Evolutionary conservation across 2,888 invertebrate species (phyloP).

Genomic region (Acutogordius australiensis): DNA sequence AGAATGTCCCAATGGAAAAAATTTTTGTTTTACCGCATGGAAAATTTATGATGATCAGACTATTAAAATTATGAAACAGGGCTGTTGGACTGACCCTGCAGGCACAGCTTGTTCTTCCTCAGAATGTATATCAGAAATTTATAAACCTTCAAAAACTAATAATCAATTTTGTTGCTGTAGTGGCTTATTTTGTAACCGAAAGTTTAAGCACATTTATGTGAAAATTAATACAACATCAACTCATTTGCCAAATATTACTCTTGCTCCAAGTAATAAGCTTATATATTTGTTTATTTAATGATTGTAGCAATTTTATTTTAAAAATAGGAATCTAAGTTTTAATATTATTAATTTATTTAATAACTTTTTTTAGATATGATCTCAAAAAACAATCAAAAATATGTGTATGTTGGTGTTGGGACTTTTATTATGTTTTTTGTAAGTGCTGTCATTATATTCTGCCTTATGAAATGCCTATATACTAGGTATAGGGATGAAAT

Average conservation of each 20-base stretch:
- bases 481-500: no score
- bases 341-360: conserved; percentile 14
- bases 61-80: conserved; percentile 35
- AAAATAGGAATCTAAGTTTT: not conserved
- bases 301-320: not conserved
- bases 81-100: conserved; percentile 28
- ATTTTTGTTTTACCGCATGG: conserved; percentile 45
- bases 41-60: conserved; percentile 33
- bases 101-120: conserved; percentile 24
- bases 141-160: conserved; percentile 18
- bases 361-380: no score
- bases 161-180: not conserved
- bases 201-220: not conserved
- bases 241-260: not conserved
- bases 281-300: not conserved
- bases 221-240: not conserved
- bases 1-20: conserved; percentile 21
- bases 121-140: conserved; percentile 30
- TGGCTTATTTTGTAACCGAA: not conserved
- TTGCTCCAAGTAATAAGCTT: not conserved
- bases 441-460: no score
- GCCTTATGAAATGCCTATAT: no score
- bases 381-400: no score
- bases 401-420: no score
- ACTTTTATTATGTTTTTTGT: no score